Base-by-base conservation (phyloP, 2,888 invertebrate genomes). In the Tethea ocularis region DNA sequence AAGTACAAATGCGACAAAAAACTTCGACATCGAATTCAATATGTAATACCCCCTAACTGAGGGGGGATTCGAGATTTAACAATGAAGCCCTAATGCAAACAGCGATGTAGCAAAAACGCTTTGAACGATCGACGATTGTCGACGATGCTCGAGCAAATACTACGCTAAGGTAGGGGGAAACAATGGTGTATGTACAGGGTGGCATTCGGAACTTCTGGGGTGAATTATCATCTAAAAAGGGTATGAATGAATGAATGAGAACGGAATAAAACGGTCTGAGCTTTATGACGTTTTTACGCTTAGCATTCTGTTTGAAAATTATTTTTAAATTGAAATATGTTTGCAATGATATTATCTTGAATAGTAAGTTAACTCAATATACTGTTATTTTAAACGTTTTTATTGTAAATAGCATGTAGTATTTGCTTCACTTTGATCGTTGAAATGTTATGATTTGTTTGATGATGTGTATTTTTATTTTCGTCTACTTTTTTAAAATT, bases 1-100 rank as follows among this genome's bases (percentile, higher is more conserved):
- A 79, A 82, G 83, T 82, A 74, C 33, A 69, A 72, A 56, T 56
- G 68, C 59, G 71, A 74, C 74, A 74, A 76, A 77, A 74, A 72
- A 72, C 57, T 64, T 64, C 53, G 60, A 69, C 73, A 68, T 67
- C 71, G 74, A 72, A 15, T 74, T 72, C 72, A 69, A 72, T 74
- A 72, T 68, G 71, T 74, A 72, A 68, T 75, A 71, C 55, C 55
- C 36, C 58, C 53, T 62, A 29, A 58, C 61, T 57, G 24, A 41
- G 38, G 54, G 51, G 54, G 26, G 60, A 57, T 57, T 51, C 57
- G 24, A 61, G 62, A 61, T 56, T 61, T 67, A 67, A 82, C 80
- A 81, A 79, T 78, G 77, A 74, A 71, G 68, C 77, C 69, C 66
- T 74, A 78, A 84, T 77, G 84, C 82, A 82, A 85, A 85, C 80